phyloP scores from a whole-genome alignment of 2,888 invertebrate species.

The Melinaea menophilus region DNA sequence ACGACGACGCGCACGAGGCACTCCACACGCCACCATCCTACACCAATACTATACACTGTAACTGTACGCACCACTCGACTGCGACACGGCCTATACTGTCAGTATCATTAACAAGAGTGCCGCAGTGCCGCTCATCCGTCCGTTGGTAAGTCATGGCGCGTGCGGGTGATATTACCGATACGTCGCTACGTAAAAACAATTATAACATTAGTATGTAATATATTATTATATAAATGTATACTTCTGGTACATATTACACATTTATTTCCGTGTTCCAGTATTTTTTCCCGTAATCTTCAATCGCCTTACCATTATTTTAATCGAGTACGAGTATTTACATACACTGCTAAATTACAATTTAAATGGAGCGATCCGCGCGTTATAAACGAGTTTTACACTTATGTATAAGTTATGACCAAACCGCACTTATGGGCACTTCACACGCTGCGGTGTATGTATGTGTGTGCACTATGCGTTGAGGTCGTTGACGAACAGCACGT shows the following conservation, averaged over 20 bases:
- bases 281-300: no score
- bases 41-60: neutral
- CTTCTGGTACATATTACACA: no score
- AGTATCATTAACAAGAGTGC: neutral
- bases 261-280: no score
- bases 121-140: neutral
- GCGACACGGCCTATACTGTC: neutral
- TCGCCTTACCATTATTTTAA: no score
- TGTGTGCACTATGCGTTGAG: constrained; percentile 83
- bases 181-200: neutral
- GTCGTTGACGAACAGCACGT: constrained; percentile 96
- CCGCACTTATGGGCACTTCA: no score
- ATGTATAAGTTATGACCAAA: neutral
- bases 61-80: neutral
- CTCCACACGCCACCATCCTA: neutral
- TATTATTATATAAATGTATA: neutral
- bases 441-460: neutral
- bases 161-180: neutral
- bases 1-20: neutral
- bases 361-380: no score
- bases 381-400: no score
- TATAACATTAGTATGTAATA: neutral
- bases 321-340: no score
- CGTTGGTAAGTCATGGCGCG: neutral
- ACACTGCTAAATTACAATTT: no score